phyloP scores from a whole-genome alignment of 2,888 invertebrate species.

The Omphaloscelis lunosa region DNA sequence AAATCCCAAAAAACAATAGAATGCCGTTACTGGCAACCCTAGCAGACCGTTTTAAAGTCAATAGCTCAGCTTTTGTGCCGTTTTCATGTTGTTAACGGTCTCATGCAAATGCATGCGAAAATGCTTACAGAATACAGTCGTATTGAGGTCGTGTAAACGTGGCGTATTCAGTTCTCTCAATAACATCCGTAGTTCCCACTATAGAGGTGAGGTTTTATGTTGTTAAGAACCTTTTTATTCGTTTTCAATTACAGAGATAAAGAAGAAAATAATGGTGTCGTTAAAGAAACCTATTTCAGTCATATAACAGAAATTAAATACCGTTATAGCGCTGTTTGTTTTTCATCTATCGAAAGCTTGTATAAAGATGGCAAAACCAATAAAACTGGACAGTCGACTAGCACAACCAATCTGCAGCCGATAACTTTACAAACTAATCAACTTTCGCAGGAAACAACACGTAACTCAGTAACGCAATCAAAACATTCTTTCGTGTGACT shows the following conservation, averaged over 20 bases:
- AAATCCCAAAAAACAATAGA: conserved; percentile 13
- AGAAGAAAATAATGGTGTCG: not conserved
- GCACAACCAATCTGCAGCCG: conserved; percentile 11
- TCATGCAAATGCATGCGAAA: conserved; percentile 69
- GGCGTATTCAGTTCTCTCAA: conserved; percentile 52
- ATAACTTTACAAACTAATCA: conserved; percentile 43
- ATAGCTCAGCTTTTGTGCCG: conserved; percentile 65
- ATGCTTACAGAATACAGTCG: conserved; percentile 57
- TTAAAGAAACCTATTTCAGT: not conserved
- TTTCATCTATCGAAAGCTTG: conserved; percentile 1
- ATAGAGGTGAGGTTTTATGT: conserved; percentile 13
- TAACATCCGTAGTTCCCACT: conserved; percentile 38
- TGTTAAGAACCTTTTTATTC: conserved; percentile 7
- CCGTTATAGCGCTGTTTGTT: conserved; percentile 21
- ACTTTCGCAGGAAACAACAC: conserved; percentile 51
- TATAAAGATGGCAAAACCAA: conserved; percentile 6
- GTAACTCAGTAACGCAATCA: conserved; percentile 48
- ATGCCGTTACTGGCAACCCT: conserved; percentile 51
- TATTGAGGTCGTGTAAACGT: conserved; percentile 68
- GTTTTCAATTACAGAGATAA: conserved; percentile 20
- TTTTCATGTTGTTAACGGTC: conserved; percentile 72
- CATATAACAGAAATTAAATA: conserved; percentile 7
- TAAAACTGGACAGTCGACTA: conserved; percentile 22
- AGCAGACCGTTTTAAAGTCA: conserved; percentile 69
- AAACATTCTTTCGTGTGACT: conserved; percentile 45